A percentile compares a stretch with the other conserved stretches of the same genome.
Evolutionary conservation across 1,140 invertebrate genomes (phyloP).

Genomic region (Saxidomus purpurata): DNA sequence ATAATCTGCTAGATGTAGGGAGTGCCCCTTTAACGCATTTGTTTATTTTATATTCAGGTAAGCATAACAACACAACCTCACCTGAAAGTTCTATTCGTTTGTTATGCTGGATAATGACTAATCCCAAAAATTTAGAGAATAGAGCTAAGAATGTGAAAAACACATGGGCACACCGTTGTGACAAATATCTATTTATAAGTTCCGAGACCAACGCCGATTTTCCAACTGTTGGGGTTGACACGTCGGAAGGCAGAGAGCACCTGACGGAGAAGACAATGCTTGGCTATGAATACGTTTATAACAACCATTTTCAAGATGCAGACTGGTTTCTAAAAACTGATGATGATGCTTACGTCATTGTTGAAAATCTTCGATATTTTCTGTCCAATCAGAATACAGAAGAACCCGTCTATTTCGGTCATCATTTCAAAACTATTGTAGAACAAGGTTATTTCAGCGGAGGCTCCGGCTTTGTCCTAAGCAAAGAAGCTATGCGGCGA

Average conservation of each 20-base stretch:
- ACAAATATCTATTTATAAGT: conserved; percentile 91
- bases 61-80: not conserved
- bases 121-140: conserved; percentile 94
- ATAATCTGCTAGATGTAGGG: no score
- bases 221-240: conserved; percentile 62
- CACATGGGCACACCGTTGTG: conserved; percentile 98
- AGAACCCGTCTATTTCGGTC: conserved; percentile 81
- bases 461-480: conserved; percentile 93
- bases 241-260: conserved; percentile 64
- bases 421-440: conserved; percentile 77
- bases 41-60: no score
- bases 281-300: conserved; percentile 91
- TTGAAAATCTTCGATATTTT: conserved; percentile 85
- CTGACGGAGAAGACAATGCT: conserved; percentile 81
- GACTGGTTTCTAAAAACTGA: conserved; percentile 81
- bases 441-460: conserved; percentile 80
- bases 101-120: conserved; percentile 98
- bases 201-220: conserved; percentile 38
- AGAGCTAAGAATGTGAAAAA: conserved; percentile 96
- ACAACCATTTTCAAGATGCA: conserved; percentile 79
- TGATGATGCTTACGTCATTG: conserved; percentile 92
- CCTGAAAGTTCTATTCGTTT: conserved; percentile 88
- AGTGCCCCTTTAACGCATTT: no score
- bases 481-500: conserved; percentile 84
- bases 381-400: conserved; percentile 70